Evolutionary conservation across 2,888 invertebrate species (phyloP), one percentile per base, ranked within the genome.

Genomic region (Mactromeris polynyma): DNA sequence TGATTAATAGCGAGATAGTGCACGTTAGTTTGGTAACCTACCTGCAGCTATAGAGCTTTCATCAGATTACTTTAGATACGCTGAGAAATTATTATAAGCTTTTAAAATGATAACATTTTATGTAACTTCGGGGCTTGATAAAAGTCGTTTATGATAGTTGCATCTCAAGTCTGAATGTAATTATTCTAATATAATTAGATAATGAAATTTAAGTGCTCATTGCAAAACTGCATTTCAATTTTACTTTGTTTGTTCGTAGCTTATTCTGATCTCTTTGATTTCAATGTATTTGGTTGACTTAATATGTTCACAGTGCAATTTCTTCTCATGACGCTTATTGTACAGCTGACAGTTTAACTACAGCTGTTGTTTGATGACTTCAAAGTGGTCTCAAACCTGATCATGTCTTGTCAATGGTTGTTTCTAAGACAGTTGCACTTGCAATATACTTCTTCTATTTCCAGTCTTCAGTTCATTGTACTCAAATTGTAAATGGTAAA

Each of bases 61-160:
- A 51, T 58, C 33, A 11, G 73, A 73, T 73, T 73, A 73, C 33
- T 4, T 36, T 0, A 33, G 73, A 73, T 73, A 33, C 2, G 33
- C 9, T 33, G 33, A 1, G 31, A 73, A 73, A 36, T 73, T 36
- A 73, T 73, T 36, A 73, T 19, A 19, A 73, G 73, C 73, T 36
- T 73, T 69, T 33, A 73, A 58, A 36, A 36, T 73, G 73, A 36
- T 73, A 36, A 73, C 73, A 73, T 73, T 73, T 73, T 33, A 73
- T 73, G 73, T 73, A 73, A 73, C 36, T 73, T 73, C 9, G 17
- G 73, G 36, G 73, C 36, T 19, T 17, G 33, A 73, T 73, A 17
- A 73, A 73, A 36, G 36, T 33, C 14, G 36, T 33, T 73, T 73
- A 7, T 26, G 36, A 73, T 73, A 17, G 36, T 36, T 73, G 14